These are phyloP conservation scores for Cotesia vestalis DNA, from an alignment of 1,140 invertebrate species.

Conservation along the genomic window DNA sequence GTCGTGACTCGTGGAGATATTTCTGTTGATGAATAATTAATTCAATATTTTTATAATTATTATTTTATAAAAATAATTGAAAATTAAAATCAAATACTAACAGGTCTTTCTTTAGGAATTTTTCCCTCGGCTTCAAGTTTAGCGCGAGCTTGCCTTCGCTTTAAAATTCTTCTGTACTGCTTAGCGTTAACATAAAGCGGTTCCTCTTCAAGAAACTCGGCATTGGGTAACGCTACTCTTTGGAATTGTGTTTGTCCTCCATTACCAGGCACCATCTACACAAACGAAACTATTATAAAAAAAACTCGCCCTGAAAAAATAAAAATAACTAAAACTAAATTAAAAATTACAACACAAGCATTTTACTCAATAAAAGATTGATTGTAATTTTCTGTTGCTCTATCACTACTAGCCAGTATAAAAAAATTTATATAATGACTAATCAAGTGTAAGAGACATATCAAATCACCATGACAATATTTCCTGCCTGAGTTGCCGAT, in stretches of 20 bases:
- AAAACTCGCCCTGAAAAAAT: not conserved
- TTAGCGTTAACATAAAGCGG: constrained; percentile 99
- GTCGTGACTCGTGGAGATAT: constrained; percentile 98
- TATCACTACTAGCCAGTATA: constrained; percentile 61
- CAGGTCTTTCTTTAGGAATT: constrained; percentile 95
- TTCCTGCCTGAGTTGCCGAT: constrained; percentile 74
- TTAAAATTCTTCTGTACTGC: constrained; percentile 93
- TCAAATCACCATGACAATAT: constrained; percentile 71
- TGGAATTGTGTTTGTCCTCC: constrained; percentile 70
- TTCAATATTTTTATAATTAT: constrained; percentile 23
- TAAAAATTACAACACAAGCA: not conserved
- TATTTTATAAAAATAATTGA: constrained; percentile 3
- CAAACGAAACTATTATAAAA: not conserved
- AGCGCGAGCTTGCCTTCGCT: constrained; percentile 87
- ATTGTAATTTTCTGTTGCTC: constrained; percentile 51
- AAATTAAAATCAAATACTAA: constrained; percentile 60
- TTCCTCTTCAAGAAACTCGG: constrained; percentile 88
- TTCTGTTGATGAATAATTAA: constrained; percentile 74
- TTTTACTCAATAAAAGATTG: constrained; percentile 11
- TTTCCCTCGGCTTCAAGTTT: constrained; percentile 92
- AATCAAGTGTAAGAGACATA: constrained; percentile 55
- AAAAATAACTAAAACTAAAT: not conserved
- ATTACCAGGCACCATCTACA: constrained; percentile 73
- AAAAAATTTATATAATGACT: constrained; percentile 54
- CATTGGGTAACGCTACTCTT: constrained; percentile 72